phyloP scores from a whole-genome alignment of 2,797 vertebrate genomes.

The Carapus acus region DNA sequence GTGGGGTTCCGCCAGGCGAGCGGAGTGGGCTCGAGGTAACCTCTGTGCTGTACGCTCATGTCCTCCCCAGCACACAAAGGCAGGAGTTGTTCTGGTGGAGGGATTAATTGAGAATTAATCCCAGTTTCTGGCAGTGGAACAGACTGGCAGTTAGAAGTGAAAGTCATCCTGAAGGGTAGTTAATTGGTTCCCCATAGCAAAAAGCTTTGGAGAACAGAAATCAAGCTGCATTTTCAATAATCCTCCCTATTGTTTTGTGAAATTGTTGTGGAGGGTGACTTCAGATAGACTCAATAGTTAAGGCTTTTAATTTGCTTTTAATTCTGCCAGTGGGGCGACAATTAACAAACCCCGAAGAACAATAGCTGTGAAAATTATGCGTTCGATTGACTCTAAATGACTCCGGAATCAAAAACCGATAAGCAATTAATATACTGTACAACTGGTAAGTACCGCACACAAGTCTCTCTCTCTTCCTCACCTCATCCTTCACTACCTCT shows the following conservation, averaged over 20 bases:
- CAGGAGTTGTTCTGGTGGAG: slow-evolving; percentile 79
- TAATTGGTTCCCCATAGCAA: slow-evolving; percentile 82
- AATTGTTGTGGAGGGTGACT: slow-evolving; percentile 79
- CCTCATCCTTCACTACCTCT: neutral
- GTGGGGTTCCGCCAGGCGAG: slow-evolving; percentile 54
- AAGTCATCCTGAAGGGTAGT: slow-evolving; percentile 86
- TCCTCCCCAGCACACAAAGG: slow-evolving; percentile 80
- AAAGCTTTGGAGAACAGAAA: slow-evolving; percentile 76
- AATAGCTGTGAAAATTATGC: slow-evolving; percentile 70
- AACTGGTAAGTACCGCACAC: slow-evolving; percentile 60
- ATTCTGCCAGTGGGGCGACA: slow-evolving; percentile 73
- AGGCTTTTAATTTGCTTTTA: slow-evolving; percentile 81
- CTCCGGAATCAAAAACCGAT: slow-evolving; percentile 74
- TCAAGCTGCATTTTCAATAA: slow-evolving; percentile 79
- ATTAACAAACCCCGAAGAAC: slow-evolving; percentile 75
- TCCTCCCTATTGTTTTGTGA: slow-evolving; percentile 78
- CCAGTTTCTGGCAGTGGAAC: slow-evolving; percentile 81
- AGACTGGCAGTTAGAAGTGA: slow-evolving; percentile 78
- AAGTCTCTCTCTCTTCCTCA: slow-evolving; percentile 42
- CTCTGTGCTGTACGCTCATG: slow-evolving; percentile 73
- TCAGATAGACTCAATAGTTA: slow-evolving; percentile 79
- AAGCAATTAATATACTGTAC: slow-evolving; percentile 69
- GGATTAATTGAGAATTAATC: slow-evolving; percentile 88
- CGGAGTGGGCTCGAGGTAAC: slow-evolving; percentile 72
- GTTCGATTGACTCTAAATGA: slow-evolving; percentile 68